Evolutionary conservation across 2,888 invertebrate species (phyloP).

Genomic region (Marasmarcha lunaedactyla): DNA sequence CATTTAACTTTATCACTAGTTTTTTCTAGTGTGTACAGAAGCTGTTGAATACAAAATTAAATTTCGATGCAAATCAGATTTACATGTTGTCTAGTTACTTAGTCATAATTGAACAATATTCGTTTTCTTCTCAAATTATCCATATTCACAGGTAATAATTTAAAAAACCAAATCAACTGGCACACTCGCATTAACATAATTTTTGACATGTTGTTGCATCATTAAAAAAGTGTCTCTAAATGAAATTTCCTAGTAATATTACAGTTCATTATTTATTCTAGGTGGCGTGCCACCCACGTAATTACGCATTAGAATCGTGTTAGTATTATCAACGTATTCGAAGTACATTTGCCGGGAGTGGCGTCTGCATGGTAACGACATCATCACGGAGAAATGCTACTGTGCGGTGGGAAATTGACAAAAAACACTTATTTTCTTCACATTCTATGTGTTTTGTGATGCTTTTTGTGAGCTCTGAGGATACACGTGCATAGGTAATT

Average conservation of each 20-base stretch:
- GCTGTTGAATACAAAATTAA: too few species aligned
- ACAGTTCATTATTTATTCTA: background rate
- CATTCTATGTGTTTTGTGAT: constrained; percentile 3
- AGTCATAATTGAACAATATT: too few species aligned
- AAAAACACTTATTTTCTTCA: background rate
- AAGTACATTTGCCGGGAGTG: constrained; percentile 37
- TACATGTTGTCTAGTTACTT: too few species aligned
- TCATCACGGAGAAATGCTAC: constrained; percentile 45
- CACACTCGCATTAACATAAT: too few species aligned
- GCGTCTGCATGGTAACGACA: constrained; percentile 46
- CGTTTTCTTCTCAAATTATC: too few species aligned
- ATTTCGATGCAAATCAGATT: too few species aligned
- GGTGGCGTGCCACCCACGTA: background rate
- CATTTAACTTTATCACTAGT: too few species aligned
- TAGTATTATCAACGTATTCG: constrained; percentile 35
- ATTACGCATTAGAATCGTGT: constrained; percentile 4
- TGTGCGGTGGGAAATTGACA: constrained; percentile 23
- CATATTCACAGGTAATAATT: too few species aligned
- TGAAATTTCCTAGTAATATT: background rate
- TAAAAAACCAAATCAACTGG: too few species aligned
- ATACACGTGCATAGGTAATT: too few species aligned
- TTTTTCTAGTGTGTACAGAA: too few species aligned
- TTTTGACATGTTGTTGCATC: background rate
- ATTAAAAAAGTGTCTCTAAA: background rate
- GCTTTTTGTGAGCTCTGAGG: background rate